Evolutionary conservation across 2,113 vertebrate species (phyloP).

Genomic region (Mus pahari): DNA sequence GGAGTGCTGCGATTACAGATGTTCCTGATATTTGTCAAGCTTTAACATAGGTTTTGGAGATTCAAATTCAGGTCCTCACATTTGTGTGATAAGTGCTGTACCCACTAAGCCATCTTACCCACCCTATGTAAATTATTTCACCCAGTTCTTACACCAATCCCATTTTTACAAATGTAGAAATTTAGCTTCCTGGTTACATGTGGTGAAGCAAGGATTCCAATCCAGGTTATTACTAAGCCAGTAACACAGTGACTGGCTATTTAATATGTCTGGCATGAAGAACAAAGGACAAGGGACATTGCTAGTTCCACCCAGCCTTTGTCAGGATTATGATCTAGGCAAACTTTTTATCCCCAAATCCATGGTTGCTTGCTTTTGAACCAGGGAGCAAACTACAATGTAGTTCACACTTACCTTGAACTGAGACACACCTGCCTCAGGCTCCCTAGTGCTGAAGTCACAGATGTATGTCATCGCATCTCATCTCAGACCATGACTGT

Average conservation of each 20-base stretch:
- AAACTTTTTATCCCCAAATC: background rate
- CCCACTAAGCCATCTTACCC: background rate
- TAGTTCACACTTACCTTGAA: background rate
- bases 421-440: background rate
- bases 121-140: background rate
- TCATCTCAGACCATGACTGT: background rate
- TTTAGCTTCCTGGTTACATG: background rate
- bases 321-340: slow-evolving; percentile 3
- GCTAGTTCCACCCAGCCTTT: background rate
- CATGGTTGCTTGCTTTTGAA: background rate
- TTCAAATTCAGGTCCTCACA: background rate
- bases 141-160: slow-evolving; percentile 9
- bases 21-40: background rate
- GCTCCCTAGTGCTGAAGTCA: background rate
- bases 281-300: background rate
- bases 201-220: background rate
- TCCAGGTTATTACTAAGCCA: slow-evolving; percentile 1
- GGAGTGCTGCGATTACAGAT: background rate
- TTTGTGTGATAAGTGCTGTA: background rate
- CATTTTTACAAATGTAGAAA: slow-evolving; percentile 24
- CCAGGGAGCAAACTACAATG: background rate
- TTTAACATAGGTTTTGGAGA: background rate
- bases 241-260: background rate
- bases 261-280: background rate
- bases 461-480: background rate